Conservation (phyloP, 2,113 vertebrate species). For the Anhinga anhinga region DNA sequence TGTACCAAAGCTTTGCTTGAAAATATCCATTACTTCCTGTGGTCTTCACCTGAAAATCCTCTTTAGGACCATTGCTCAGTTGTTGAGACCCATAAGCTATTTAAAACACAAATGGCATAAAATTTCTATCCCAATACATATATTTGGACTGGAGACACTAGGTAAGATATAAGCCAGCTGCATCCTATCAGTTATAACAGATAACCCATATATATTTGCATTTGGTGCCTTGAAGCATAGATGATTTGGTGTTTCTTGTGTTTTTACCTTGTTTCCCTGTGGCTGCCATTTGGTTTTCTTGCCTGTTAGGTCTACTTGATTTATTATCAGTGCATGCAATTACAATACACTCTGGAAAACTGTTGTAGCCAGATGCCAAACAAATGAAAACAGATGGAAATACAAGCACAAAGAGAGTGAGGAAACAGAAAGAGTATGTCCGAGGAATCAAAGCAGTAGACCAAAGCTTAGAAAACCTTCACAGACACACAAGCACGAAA, state of each 20-base stretch:
- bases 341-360: conserved; percentile 66
- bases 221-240: conserved; percentile 22
- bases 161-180: not conserved
- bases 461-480: conserved; percentile 19
- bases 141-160: not conserved
- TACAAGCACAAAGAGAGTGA: conserved; percentile 32
- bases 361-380: conserved; percentile 65
- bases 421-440: not conserved
- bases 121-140: not conserved
- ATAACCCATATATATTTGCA: not conserved
- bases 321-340: conserved; percentile 68
- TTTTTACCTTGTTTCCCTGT: conserved; percentile 63
- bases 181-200: conserved; percentile 15
- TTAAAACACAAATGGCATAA: not conserved
- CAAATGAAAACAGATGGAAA: conserved; percentile 74
- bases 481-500: not conserved
- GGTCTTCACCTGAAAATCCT: not conserved
- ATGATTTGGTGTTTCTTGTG: conserved; percentile 30
- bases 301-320: conserved; percentile 61
- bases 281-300: conserved; percentile 65
- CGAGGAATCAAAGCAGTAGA: conserved; percentile 50
- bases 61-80: not conserved
- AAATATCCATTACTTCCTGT: not conserved
- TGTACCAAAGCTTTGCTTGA: not conserved
- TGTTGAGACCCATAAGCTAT: not conserved